Base-by-base conservation (phyloP, 1,140 invertebrate species). In the Saccostrea glomerata region DNA sequence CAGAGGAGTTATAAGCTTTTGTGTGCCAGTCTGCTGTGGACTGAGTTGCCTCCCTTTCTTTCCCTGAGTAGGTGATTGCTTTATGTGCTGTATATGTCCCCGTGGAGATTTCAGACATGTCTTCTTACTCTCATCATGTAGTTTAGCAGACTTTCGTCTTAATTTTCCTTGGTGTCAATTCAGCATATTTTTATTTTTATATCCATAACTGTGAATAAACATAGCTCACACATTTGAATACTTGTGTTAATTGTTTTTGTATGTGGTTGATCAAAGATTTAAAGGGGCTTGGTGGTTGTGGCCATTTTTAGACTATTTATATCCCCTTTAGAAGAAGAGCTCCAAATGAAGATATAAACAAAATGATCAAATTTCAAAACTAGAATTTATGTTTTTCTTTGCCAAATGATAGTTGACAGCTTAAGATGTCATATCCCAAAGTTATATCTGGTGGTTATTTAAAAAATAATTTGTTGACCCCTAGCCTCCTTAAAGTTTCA, bases 131-230 rank as follows among this genome's bases (percentile, higher is more conserved):
- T 77, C 25, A 36, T 30, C 70, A 36, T 77, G 25, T 77, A 77
- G 70, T 36, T 77, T 77, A 77, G 70, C 70, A 77, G 70, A 77
- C 70, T 77, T 15, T 77, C 30, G 70, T 77, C 70, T 77, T 77
- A 77, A 25, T 77, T 77, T 77, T 77, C 70, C 70, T 77, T 77
- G 70, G 70, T 77, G 70, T 77, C 70, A 77, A 77, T 77, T 77
- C 70, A 77, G 70, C 70, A 77, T 77, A 77, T 77, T 77, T 77
- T 77, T 77, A 77, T 77, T 77, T 77, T 77, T 77, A 77, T 77
- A 77, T 77, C 70, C 70, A 77, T 77, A 77, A 77, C 25, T 77
- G 70, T 77, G 70, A 77, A 77, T 77, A 77, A 77, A 77, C 70
- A 77, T 77, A 77, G 70, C 70, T 77, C 70, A 77, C 70, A 77